phyloP scores from a whole-genome alignment of 2,888 invertebrate species.

The Aelia acuminata region DNA sequence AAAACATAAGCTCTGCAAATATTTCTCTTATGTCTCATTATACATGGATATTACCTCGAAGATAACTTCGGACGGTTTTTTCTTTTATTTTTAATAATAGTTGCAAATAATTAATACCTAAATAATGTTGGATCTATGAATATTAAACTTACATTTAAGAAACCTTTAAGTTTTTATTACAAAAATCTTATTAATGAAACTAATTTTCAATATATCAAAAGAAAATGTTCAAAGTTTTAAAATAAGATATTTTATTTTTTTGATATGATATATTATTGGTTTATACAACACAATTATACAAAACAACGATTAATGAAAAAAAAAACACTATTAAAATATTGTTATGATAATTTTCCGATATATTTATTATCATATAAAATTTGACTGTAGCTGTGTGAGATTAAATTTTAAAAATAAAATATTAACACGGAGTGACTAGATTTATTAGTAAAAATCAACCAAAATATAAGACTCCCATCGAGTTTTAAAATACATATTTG shows the following conservation, averaged over 20 bases:
- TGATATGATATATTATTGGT: too few species aligned
- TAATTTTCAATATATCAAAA: neutral
- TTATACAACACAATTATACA: too few species aligned
- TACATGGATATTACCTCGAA: neutral
- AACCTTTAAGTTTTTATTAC: neutral
- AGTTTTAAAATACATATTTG: neutral
- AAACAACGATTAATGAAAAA: neutral
- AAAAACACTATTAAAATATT: too few species aligned
- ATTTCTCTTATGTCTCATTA: neutral
- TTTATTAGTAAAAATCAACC: neutral
- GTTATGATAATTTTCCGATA: too few species aligned
- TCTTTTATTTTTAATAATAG: neutral
- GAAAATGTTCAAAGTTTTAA: neutral
- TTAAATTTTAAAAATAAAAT: neutral
- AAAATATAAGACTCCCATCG: neutral
- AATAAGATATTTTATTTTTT: neutral
- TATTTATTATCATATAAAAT: too few species aligned
- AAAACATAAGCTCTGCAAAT: neutral
- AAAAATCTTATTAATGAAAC: neutral
- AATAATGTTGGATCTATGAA: neutral
- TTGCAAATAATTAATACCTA: neutral
- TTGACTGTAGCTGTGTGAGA: neutral
- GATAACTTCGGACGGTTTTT: neutral
- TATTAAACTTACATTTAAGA: neutral
- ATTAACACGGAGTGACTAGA: neutral